phyloP scores from a whole-genome alignment of 1,140 invertebrate genomes.

The Pachypsylla venusta region DNA sequence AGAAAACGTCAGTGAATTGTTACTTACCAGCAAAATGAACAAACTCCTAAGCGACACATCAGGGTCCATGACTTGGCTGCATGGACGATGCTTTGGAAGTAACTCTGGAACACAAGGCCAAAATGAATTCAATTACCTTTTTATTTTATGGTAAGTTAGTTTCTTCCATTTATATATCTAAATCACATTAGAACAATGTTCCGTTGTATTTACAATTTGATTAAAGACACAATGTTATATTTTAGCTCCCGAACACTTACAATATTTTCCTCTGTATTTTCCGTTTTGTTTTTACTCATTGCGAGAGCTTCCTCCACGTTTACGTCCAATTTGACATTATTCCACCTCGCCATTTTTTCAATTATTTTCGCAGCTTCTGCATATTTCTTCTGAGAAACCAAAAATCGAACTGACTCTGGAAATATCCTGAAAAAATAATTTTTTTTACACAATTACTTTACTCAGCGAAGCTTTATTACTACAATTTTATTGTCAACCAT shows the following conservation, averaged over 20 bases:
- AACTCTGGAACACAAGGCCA: not conserved
- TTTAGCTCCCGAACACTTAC: too few relatives aligned
- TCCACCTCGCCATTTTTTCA: conserved; percentile 36
- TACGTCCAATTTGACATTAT: conserved; percentile 35
- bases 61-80: conserved; percentile 35
- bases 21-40: conserved; percentile 45
- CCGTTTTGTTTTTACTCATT: not conserved
- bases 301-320: conserved; percentile 12
- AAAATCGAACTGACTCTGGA: conserved; percentile 45
- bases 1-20: too few relatives aligned
- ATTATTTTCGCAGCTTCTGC: conserved; percentile 38
- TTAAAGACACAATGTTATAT: too few relatives aligned
- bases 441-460: too few relatives aligned
- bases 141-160: too few relatives aligned
- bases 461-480: too few relatives aligned
- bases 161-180: too few relatives aligned
- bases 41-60: conserved; percentile 42
- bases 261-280: too few relatives aligned
- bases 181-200: too few relatives aligned
- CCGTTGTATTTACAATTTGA: too few relatives aligned
- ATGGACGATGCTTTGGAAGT: not conserved
- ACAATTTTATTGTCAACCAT: too few relatives aligned
- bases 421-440: conserved; percentile 33
- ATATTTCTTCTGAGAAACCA: conserved; percentile 37
- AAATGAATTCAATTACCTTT: not conserved